phyloP scores from a whole-genome alignment of 1,140 invertebrate species.

The Dermatophagoides farinae region DNA sequence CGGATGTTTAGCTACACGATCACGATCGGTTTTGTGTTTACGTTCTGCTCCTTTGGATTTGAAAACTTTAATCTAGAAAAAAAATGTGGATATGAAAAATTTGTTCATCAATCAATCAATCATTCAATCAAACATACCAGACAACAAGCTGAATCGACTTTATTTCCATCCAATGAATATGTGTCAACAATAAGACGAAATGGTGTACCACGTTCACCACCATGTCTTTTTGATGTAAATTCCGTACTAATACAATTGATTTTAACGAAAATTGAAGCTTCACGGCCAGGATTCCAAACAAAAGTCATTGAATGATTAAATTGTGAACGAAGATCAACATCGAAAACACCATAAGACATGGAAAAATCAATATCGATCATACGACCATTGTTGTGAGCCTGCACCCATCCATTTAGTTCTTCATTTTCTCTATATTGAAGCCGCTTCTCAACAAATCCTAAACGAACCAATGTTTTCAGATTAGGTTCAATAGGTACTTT shows the following conservation, averaged over 20 bases:
- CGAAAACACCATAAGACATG: constrained; percentile 67
- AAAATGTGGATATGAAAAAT: not conserved
- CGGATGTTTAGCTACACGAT: constrained; percentile 70
- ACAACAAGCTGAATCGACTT: constrained; percentile 47
- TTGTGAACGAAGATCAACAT: constrained; percentile 48
- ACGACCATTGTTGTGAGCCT: constrained; percentile 59
- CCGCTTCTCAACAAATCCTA: constrained; percentile 74
- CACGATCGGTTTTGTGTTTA: constrained; percentile 90
- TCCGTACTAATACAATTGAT: constrained; percentile 92
- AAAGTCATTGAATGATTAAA: constrained; percentile 62
- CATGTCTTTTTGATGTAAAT: constrained; percentile 90
- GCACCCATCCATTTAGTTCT: constrained; percentile 71
- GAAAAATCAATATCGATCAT: constrained; percentile 70
- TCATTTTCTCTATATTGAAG: constrained; percentile 81
- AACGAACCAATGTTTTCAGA: constrained; percentile 43
- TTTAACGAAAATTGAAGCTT: constrained; percentile 77
- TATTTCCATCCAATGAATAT: constrained; percentile 35
- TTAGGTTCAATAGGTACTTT: constrained; percentile 68
- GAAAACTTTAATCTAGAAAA: constrained; percentile 32
- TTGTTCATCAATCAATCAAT: too few species aligned
- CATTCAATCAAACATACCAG: not conserved
- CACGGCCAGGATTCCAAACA: constrained; percentile 82
- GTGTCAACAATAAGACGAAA: constrained; percentile 68
- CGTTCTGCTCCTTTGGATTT: constrained; percentile 87
- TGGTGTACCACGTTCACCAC: constrained; percentile 87